Conservation (phyloP, 2,888 invertebrate genomes). For the Osmoderma eremita region DNA sequence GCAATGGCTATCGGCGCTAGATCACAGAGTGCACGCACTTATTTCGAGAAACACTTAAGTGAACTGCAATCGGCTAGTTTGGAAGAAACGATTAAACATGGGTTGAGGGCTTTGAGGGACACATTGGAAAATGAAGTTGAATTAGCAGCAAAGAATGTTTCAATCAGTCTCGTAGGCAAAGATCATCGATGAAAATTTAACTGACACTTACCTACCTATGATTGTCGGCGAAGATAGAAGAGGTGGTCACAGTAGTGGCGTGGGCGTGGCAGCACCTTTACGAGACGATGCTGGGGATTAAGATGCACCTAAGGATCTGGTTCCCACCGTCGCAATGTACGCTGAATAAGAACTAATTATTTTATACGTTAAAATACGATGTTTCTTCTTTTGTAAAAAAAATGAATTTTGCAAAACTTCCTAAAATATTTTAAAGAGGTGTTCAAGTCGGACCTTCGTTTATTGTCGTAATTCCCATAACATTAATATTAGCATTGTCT, state of each 20-base stretch:
- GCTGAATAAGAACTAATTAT: conserved; percentile 59
- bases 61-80: conserved; percentile 76
- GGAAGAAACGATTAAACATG: conserved; percentile 93
- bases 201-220: conserved; percentile 68
- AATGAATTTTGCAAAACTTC: conserved; percentile 15
- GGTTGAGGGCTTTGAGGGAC: conserved; percentile 90
- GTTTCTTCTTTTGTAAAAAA: conserved; percentile 18
- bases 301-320: conserved; percentile 60
- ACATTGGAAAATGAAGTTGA: conserved; percentile 97
- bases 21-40: conserved; percentile 97
- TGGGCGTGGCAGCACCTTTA: conserved; percentile 52
- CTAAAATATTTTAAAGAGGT: not conserved
- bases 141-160: conserved; percentile 91
- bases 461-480: not conserved
- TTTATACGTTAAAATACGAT: conserved; percentile 12
- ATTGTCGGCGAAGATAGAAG: conserved; percentile 64
- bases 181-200: conserved; percentile 81
- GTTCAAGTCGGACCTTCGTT: not conserved
- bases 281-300: conserved; percentile 61
- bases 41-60: conserved; percentile 90
- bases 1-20: conserved; percentile 99
- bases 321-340: conserved; percentile 66
- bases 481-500: not conserved
- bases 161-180: conserved; percentile 89
- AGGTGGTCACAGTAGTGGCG: conserved; percentile 52